phyloP scores from a whole-genome alignment of 2,888 invertebrate species.

The Sinhomidia bicolor region DNA sequence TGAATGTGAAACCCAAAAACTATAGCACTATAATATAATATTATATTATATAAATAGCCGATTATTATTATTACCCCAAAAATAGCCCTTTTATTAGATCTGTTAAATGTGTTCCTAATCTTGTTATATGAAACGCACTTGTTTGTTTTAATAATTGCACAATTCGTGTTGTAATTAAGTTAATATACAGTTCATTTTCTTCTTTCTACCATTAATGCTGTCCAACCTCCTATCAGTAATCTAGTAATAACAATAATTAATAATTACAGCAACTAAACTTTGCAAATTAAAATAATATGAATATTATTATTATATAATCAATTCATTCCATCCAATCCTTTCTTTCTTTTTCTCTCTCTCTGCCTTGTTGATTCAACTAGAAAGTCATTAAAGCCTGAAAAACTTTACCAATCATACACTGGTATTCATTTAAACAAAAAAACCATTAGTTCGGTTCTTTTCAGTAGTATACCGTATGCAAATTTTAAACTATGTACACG shows the following conservation, averaged over 20 bases:
- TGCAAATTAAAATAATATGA: neutral
- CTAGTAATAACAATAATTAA: too few species aligned
- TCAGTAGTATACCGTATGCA: conserved; percentile 32
- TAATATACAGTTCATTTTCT: too few species aligned
- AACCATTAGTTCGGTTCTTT: conserved; percentile 41
- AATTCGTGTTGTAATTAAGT: conserved; percentile 28
- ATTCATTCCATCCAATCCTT: neutral
- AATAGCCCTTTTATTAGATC: conserved; percentile 24
- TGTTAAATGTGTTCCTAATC: neutral
- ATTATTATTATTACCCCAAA: conserved; percentile 34
- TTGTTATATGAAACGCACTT: conserved; percentile 1
- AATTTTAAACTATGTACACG: conserved; percentile 57
- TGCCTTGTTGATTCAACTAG: conserved; percentile 41
- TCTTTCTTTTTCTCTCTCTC: neutral
- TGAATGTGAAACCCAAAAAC: neutral
- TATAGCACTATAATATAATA: neutral
- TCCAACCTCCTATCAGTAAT: neutral
- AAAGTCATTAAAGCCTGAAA: conserved; percentile 65
- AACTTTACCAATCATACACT: conserved; percentile 35
- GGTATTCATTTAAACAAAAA: neutral
- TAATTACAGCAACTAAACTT: too few species aligned
- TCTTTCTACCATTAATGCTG: neutral
- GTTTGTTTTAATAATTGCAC: conserved; percentile 38
- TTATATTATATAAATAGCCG: conserved; percentile 7
- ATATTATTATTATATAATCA: neutral